phyloP scores from a whole-genome alignment of 2,797 vertebrate species.

The Calcarius lapponicus region DNA sequence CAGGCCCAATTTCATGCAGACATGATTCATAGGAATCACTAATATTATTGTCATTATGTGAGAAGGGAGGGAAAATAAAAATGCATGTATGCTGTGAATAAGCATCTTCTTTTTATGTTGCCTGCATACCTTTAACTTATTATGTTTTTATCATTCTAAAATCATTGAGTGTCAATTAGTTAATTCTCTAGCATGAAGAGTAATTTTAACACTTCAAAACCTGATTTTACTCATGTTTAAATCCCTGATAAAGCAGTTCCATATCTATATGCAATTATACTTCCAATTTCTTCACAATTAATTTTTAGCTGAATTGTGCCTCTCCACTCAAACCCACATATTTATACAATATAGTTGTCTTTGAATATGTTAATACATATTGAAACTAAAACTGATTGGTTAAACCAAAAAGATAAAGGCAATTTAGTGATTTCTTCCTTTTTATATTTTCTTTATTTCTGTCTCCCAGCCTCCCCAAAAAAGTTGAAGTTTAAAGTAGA shows the following conservation, averaged over 20 bases:
- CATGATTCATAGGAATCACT: neutral
- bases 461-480: accelerated
- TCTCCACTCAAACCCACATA: neutral
- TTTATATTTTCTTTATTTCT: neutral
- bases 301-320: neutral
- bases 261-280: neutral
- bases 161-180: neutral
- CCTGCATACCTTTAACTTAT: neutral
- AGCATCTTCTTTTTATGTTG: neutral
- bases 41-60: neutral
- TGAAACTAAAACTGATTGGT: neutral
- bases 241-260: neutral
- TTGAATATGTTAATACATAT: neutral
- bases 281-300: neutral
- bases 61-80: neutral
- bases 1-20: neutral
- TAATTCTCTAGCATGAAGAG: neutral
- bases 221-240: neutral
- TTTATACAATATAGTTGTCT: neutral
- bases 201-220: neutral
- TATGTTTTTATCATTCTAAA: neutral
- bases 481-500: neutral
- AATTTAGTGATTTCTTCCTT: neutral
- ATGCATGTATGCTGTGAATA: neutral
- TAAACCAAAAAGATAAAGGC: neutral